Percentiles rank a stretch among this genome's conserved stretches.
Conservation (phyloP, 2,888 invertebrate species). For the Podabrus alpinus region DNA sequence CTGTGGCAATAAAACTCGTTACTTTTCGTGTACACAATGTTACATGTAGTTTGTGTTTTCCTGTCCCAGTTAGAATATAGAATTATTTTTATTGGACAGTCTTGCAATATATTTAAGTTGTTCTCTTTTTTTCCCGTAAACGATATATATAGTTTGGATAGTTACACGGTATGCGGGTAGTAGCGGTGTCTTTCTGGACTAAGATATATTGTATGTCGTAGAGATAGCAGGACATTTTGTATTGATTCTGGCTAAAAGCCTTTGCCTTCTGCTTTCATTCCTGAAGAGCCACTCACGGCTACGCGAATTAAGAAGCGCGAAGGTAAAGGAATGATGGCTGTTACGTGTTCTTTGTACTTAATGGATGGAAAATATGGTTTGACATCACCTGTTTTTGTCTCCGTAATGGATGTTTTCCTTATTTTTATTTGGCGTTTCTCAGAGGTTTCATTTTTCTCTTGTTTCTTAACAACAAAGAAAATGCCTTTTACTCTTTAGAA, state of each 20-base stretch:
- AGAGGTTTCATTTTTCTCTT: slow-evolving; percentile 16
- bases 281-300: slow-evolving; percentile 37
- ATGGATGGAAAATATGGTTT: slow-evolving; percentile 42
- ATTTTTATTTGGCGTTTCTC: slow-evolving; percentile 21
- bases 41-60: slow-evolving; percentile 22
- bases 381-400: slow-evolving; percentile 43
- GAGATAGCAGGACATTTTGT: slow-evolving; percentile 51
- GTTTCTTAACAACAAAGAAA: slow-evolving; percentile 12
- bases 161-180: slow-evolving; percentile 47
- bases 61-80: slow-evolving; percentile 28
- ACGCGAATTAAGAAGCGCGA: slow-evolving; percentile 30
- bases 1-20: slow-evolving; percentile 1
- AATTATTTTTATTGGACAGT: slow-evolving; percentile 30
- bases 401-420: slow-evolving; percentile 37
- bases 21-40: slow-evolving; percentile 17
- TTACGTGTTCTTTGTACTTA: slow-evolving; percentile 43
- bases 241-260: slow-evolving; percentile 55
- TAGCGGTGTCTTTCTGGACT: slow-evolving; percentile 50
- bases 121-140: slow-evolving; percentile 25
- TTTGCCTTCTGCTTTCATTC: slow-evolving; percentile 41
- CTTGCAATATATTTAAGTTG: slow-evolving; percentile 31
- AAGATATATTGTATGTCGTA: slow-evolving; percentile 49
- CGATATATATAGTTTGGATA: slow-evolving; percentile 29
- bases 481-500: slow-evolving; percentile 3
- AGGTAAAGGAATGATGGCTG: slow-evolving; percentile 38